These are phyloP conservation scores for Artibeus jamaicensis DNA, from an alignment of 2,797 vertebrate genomes.

Conservation along the genomic window DNA sequence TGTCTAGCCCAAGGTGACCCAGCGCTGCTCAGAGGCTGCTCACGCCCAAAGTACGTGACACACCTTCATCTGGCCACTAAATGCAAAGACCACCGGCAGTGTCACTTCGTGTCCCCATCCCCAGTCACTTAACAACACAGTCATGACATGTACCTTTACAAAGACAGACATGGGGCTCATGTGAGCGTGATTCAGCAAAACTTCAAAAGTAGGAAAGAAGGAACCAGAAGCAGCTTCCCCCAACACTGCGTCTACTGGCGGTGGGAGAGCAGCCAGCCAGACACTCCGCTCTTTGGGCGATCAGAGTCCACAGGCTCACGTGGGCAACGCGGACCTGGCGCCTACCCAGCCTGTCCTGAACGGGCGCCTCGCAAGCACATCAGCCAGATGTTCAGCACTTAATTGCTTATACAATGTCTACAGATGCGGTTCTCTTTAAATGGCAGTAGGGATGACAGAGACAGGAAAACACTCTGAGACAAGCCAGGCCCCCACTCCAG, in stretches of 20 bases:
- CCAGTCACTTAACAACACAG: background rate
- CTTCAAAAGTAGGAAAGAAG: background rate
- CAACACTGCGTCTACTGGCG: background rate
- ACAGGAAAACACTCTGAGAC: conserved; percentile 57
- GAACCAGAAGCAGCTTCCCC: background rate
- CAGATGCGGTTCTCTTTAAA: conserved; percentile 29
- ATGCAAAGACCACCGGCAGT: conserved; percentile 1
- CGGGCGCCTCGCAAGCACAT: conserved; percentile 26
- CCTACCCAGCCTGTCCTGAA: background rate
- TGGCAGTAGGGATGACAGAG: conserved; percentile 1
- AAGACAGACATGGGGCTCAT: conserved; percentile 2
- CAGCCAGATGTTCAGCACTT: conserved; percentile 18
- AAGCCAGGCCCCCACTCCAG: conserved; percentile 51
- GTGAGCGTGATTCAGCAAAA: background rate
- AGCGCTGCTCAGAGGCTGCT: background rate
- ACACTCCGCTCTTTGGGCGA: conserved; percentile 49
- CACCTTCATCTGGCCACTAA: background rate
- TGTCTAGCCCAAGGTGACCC: background rate
- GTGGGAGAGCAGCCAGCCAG: background rate
- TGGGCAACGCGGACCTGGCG: conserved; percentile 4
- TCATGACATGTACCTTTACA: background rate
- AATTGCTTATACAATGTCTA: conserved; percentile 29
- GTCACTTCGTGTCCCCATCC: conserved; percentile 17
- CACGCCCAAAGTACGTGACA: background rate
- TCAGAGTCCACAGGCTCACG: conserved; percentile 41